Conservation (phyloP, 2,113 vertebrate genomes). For the Pelodiscus sinensis region DNA sequence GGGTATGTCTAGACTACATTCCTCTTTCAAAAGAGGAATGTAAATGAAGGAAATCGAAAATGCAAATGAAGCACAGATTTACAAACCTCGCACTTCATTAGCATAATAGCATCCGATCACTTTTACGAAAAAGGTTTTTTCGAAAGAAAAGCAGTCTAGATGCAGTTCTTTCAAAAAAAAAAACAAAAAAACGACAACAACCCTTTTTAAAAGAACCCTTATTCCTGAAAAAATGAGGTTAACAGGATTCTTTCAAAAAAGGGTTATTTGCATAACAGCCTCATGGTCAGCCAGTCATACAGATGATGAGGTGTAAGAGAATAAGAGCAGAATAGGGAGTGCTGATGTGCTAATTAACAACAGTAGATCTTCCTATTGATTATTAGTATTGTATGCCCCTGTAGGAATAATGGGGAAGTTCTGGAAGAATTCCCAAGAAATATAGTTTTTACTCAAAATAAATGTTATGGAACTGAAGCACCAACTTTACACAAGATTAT, state of each 20-base stretch:
- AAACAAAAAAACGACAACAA: too few relatives aligned
- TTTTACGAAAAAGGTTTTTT: too few relatives aligned
- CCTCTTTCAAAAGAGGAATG: too few relatives aligned
- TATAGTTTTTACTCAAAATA: background rate
- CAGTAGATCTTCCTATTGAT: background rate
- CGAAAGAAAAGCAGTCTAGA: too few relatives aligned
- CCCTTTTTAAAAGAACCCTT: too few relatives aligned
- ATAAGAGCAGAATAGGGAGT: background rate
- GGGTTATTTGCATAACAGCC: background rate
- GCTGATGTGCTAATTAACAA: background rate
- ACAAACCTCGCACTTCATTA: too few relatives aligned
- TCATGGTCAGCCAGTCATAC: background rate
- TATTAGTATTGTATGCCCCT: background rate
- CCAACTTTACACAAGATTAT: background rate
- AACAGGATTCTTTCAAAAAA: background rate
- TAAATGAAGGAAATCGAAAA: too few relatives aligned
- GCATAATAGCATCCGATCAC: too few relatives aligned
- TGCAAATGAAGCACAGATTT: too few relatives aligned
- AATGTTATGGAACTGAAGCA: background rate
- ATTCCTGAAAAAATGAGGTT: too few relatives aligned
- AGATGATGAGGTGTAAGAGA: background rate
- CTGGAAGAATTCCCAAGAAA: background rate
- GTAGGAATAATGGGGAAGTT: background rate
- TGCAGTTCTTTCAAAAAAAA: too few relatives aligned
- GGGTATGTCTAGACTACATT: background rate